Evolutionary conservation across 2,888 invertebrate genomes (phyloP).

Genomic region (Sphaeridia pumilis): DNA sequence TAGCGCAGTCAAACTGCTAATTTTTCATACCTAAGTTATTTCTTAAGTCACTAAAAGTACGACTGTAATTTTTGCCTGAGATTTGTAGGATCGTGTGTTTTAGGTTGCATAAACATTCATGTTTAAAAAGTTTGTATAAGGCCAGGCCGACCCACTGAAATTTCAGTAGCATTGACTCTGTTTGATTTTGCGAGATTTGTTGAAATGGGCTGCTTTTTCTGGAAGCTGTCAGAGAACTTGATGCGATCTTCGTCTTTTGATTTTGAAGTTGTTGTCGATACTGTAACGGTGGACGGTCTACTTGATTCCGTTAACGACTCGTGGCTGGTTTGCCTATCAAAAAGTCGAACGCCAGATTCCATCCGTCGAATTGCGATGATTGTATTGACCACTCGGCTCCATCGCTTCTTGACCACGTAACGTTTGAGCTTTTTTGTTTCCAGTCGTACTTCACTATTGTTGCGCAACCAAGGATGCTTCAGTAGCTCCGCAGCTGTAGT

Average conservation of each 20-base stretch:
- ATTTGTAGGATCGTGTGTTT: no score
- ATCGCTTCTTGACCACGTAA: constrained; percentile 78
- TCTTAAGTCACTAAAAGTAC: no score
- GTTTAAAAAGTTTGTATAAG: neutral
- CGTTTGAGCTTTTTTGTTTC: constrained; percentile 69
- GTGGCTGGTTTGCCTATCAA: neutral
- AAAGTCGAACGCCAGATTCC: constrained; percentile 38
- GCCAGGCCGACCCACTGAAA: neutral
- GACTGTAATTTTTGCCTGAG: no score
- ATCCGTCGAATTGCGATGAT: constrained; percentile 74
- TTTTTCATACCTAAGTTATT: no score
- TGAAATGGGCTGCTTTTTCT: neutral
- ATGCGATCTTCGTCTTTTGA: neutral
- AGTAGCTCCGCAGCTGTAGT: constrained; percentile 73
- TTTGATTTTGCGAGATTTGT: neutral
- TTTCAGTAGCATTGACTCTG: neutral
- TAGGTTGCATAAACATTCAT: no score
- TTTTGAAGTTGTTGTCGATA: neutral
- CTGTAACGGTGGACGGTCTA: neutral
- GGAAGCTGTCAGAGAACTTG: neutral
- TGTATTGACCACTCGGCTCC: constrained; percentile 80
- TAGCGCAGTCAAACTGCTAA: no score
- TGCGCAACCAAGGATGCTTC: constrained; percentile 72
- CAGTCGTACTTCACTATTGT: constrained; percentile 42
- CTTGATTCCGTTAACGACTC: neutral